Evolutionary conservation across 2,797 vertebrate genomes (phyloP).

Genomic region (Argentina silus): DNA sequence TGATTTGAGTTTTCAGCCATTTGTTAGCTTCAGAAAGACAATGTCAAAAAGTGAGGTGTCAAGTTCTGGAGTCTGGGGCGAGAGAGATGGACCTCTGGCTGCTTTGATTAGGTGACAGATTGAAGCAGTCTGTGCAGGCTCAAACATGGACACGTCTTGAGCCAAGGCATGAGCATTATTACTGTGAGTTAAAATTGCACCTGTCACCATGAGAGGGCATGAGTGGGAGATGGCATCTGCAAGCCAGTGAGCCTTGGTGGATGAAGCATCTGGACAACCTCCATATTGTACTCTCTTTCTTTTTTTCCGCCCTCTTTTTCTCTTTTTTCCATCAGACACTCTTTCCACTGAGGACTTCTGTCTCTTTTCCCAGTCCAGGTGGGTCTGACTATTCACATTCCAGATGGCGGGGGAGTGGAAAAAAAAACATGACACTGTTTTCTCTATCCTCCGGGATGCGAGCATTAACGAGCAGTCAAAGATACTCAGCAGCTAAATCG

Average conservation of each 20-base stretch:
- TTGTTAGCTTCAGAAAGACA: not conserved
- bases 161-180: constrained; percentile 12
- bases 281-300: not conserved
- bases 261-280: constrained; percentile 8
- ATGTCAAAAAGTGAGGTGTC: not conserved
- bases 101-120: not conserved
- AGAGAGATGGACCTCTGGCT: constrained; percentile 6
- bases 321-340: constrained; percentile 10
- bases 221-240: not conserved
- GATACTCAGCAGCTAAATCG: constrained; percentile 9
- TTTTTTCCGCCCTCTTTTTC: not conserved
- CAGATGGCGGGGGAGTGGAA: constrained; percentile 32
- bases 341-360: constrained; percentile 13
- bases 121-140: not conserved
- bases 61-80: not conserved
- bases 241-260: constrained; percentile 4
- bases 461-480: constrained; percentile 13
- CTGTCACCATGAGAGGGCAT: constrained; percentile 13
- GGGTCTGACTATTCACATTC: constrained; percentile 27
- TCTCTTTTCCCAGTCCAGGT: constrained; percentile 18
- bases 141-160: not conserved
- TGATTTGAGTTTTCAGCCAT: constrained; percentile 17
- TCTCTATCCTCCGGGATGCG: constrained; percentile 9
- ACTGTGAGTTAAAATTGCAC: constrained; percentile 15
- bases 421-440: constrained; percentile 26